Evolutionary conservation across 2,113 vertebrate species (phyloP), one percentile per base, ranked within the genome.

Genomic region (Lagenorhynchus albirostris): DNA sequence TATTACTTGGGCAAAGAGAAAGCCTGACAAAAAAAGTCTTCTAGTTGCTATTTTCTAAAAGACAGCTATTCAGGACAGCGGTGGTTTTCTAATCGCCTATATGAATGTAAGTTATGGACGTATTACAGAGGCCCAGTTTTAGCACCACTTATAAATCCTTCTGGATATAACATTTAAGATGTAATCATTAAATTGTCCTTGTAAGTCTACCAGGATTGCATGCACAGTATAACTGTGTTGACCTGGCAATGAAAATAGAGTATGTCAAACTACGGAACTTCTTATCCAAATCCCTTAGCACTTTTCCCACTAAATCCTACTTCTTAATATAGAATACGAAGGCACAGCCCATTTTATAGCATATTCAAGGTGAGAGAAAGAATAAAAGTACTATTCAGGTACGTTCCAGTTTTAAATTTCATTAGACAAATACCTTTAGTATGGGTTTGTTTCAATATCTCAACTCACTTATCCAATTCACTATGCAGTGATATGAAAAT

Each of bases 401-500:
- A 41, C 5, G 73, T 71, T 76, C n/a, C 13, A 60, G 3, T 89
- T 79, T 92, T 70, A 73, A 76, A 92, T 85, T 96, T 74, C 33
- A 68, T 60, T 88, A 89, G 33, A 71, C 67, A 95, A 91, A 96
- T 80, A 79, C 5, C 63, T 84, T 81, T 62, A 88, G 76, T 71
- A 50, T 26, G 60, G 8, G 67, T 96, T 91, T 84, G 10, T 67
- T 91, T 96, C 33, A 92, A 44, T 83, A 62, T 91, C 63, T 95
- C 41, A 73, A 93, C 76, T 84, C 21, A 31, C 6, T 92, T 95
- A 85, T 96, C 96, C 47, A 95, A 84, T 88, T 89, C 53, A 73
- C 25, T 92, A 55, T 83, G 36, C 68, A 70, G 38, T 55, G 38
- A 76, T 83, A 91, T 95, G 63, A 94, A 96, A 96, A 97, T 44